phyloP scores from a whole-genome alignment of 2,888 invertebrate genomes.

The Dicyrtoma fusca region DNA sequence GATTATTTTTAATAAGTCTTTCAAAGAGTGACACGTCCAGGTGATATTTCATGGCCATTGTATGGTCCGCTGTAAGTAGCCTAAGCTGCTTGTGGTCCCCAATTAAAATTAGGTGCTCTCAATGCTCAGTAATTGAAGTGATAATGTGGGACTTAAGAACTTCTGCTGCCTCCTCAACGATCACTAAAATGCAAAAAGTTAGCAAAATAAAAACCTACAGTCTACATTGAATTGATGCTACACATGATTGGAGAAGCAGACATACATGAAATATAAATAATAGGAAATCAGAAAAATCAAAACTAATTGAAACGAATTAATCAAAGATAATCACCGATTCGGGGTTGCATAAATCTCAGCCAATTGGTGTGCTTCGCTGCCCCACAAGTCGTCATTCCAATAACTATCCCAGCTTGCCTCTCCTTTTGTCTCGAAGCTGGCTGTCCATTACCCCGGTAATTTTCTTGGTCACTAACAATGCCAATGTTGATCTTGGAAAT shows the following conservation, averaged over 20 bases:
- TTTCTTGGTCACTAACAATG: too few relatives aligned
- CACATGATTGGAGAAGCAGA: too few relatives aligned
- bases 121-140: slow-evolving; percentile 71
- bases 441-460: too few relatives aligned
- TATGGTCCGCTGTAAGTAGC: slow-evolving; percentile 72
- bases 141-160: slow-evolving; percentile 83
- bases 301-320: too few relatives aligned
- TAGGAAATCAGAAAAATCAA: too few relatives aligned
- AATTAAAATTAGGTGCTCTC: slow-evolving; percentile 81
- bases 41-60: slow-evolving; percentile 69
- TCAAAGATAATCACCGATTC: slow-evolving; percentile 25
- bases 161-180: slow-evolving; percentile 89
- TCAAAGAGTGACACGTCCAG: slow-evolving; percentile 82
- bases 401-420: too few relatives aligned
- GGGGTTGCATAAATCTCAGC: slow-evolving; percentile 58
- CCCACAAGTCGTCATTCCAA: slow-evolving; percentile 74
- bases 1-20: slow-evolving; percentile 71
- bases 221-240: neutral
- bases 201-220: too few relatives aligned
- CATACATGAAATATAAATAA: too few relatives aligned
- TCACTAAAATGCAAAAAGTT: slow-evolving; percentile 63
- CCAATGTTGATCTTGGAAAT: too few relatives aligned
- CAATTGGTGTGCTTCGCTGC: slow-evolving; percentile 71
- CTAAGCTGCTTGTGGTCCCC: slow-evolving; percentile 83
- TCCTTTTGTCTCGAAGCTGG: too few relatives aligned